Evolutionary conservation across 2,888 invertebrate genomes (phyloP).

Genomic region (Clitarchus hookeri): DNA sequence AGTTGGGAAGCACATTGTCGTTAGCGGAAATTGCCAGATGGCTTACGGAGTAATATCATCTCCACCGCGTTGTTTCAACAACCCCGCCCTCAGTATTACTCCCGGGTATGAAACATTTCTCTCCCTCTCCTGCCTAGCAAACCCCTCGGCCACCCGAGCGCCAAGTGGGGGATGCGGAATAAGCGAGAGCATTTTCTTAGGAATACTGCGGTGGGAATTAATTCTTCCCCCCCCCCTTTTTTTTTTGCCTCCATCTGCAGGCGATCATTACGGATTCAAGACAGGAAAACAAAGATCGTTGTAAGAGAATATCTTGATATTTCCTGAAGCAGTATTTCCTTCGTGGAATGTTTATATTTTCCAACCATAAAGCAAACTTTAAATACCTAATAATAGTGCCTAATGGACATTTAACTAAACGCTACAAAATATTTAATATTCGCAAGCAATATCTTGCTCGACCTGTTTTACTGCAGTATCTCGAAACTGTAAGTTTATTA

Average conservation of each 20-base stretch:
- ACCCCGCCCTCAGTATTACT: neutral
- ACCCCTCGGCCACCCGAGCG: neutral
- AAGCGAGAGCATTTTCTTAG: neutral
- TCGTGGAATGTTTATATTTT: too few species aligned
- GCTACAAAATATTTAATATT: too few species aligned
- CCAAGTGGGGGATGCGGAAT: neutral
- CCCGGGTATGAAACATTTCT: neutral
- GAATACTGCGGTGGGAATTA: neutral
- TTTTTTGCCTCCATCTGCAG: neutral
- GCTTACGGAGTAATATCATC: neutral
- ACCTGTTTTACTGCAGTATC: too few species aligned
- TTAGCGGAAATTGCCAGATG: neutral
- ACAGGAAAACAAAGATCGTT: neutral
- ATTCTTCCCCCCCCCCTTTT: neutral
- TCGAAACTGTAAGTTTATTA: too few species aligned
- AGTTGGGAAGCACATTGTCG: neutral
- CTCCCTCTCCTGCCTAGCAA: neutral
- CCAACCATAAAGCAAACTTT: too few species aligned
- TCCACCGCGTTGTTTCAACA: neutral
- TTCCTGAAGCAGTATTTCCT: neutral
- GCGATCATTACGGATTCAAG: neutral
- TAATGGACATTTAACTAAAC: too few species aligned
- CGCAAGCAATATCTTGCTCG: too few species aligned
- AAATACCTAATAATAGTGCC: too few species aligned
- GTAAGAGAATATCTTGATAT: neutral